phyloP scores from a whole-genome alignment of 2,797 vertebrate genomes.

The Hyperoplus immaculatus region DNA sequence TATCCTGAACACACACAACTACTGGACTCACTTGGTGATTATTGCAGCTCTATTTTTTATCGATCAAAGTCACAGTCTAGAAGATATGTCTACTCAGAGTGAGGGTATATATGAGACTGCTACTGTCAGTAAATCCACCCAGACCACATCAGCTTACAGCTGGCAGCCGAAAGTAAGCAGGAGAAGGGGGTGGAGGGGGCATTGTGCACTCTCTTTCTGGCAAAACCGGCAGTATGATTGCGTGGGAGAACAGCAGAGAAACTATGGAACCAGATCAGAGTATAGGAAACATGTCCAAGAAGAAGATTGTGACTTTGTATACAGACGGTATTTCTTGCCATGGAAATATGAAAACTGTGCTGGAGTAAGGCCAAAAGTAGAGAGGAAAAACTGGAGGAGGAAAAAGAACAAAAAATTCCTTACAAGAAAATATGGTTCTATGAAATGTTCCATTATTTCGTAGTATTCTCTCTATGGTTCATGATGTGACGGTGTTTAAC shows the following conservation, averaged over 20 bases:
- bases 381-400: not conserved
- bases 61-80: slow-evolving; percentile 77
- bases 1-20: slow-evolving; percentile 72
- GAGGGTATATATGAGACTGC: slow-evolving; percentile 45
- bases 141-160: slow-evolving; percentile 59
- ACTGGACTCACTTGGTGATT: slow-evolving; percentile 80
- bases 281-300: slow-evolving; percentile 48
- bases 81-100: slow-evolving; percentile 71
- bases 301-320: slow-evolving; percentile 46
- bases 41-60: slow-evolving; percentile 83
- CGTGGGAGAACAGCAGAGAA: slow-evolving; percentile 60
- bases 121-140: slow-evolving; percentile 52
- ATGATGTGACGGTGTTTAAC: slow-evolving; percentile 28
- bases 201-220: slow-evolving; percentile 60
- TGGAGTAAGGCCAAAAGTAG: slow-evolving; percentile 29
- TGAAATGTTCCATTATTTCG: slow-evolving; percentile 16
- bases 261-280: slow-evolving; percentile 52
- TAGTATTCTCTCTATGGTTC: slow-evolving; percentile 35
- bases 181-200: slow-evolving; percentile 42
- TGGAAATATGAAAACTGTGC: slow-evolving; percentile 34
- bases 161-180: slow-evolving; percentile 44
- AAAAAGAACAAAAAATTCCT: slow-evolving; percentile 18
- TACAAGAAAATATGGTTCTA: slow-evolving; percentile 22
- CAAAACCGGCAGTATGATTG: slow-evolving; percentile 66
- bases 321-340: slow-evolving; percentile 26